These are phyloP conservation scores for Peromyscus maniculatus DNA, from an alignment of 2,113 vertebrate genomes.

Conservation along the genomic window DNA sequence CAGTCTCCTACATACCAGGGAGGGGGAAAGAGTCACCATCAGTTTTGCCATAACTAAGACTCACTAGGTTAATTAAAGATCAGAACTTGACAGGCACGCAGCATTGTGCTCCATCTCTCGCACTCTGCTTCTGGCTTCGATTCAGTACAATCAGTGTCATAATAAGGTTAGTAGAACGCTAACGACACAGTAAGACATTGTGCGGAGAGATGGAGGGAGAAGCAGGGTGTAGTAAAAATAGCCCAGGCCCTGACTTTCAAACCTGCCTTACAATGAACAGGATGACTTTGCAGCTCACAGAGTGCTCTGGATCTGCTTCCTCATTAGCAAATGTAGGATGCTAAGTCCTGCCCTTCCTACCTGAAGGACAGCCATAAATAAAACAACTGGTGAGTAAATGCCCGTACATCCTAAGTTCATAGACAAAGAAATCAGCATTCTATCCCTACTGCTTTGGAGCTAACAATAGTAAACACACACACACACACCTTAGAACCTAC, in stretches of 20 bases:
- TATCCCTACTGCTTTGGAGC: background rate
- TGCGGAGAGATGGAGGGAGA: background rate
- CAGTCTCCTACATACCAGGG: constrained; percentile 18
- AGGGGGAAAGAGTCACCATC: background rate
- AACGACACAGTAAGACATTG: background rate
- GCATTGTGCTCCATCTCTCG: background rate
- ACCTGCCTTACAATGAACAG: background rate
- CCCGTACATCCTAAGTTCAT: background rate
- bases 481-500: constrained; percentile 7
- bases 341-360: background rate
- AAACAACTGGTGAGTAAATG: background rate
- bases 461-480: background rate
- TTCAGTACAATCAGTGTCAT: background rate
- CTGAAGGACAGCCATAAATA: constrained; percentile 5
- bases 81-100: background rate
- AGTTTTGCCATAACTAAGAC: constrained; percentile 9
- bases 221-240: background rate
- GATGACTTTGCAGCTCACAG: background rate
- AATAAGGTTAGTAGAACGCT: background rate
- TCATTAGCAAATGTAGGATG: constrained; percentile 38
- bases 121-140: constrained; percentile 18
- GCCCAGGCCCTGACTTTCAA: background rate
- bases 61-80: background rate
- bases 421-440: background rate
- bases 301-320: background rate